phyloP scores from a whole-genome alignment of 1,140 invertebrate species.

The Euura lappo region DNA sequence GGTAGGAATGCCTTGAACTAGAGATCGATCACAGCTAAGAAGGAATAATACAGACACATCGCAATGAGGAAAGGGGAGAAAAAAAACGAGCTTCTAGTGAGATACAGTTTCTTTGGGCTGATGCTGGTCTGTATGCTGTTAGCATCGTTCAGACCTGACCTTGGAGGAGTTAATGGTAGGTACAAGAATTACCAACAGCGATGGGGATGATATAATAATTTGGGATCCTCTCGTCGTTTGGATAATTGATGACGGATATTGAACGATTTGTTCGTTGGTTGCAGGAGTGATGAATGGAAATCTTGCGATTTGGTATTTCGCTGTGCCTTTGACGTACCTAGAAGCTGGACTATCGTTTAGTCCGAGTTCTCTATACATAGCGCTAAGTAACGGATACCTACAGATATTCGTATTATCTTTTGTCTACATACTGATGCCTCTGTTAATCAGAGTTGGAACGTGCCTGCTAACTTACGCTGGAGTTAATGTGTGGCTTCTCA shows the following conservation, averaged over 20 bases:
- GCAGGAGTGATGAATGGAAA: conserved; percentile 52
- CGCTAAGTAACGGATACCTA: conserved; percentile 45
- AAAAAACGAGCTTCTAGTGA: conserved; percentile 36
- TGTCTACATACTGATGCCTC: conserved; percentile 51
- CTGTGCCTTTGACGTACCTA: conserved; percentile 52
- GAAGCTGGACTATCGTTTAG: conserved; percentile 51
- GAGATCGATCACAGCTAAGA: background rate
- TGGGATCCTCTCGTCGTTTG: background rate
- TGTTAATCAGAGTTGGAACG: conserved; percentile 45
- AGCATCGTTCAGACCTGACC: conserved; percentile 48
- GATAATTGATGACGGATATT: background rate
- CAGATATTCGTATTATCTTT: conserved; percentile 48
- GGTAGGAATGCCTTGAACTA: background rate
- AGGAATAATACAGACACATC: background rate
- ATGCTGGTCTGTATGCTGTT: conserved; percentile 52
- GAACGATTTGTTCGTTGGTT: conserved; percentile 20
- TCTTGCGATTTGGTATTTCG: conserved; percentile 50
- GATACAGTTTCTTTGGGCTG: conserved; percentile 50
- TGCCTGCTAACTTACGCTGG: conserved; percentile 39
- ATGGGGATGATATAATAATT: background rate
- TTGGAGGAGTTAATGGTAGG: conserved; percentile 53
- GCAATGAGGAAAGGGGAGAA: background rate
- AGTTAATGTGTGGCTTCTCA: conserved; percentile 52
- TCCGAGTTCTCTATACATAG: conserved; percentile 41
- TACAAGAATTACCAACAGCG: background rate